phyloP scores from a whole-genome alignment of 2,888 invertebrate genomes.

The Orchesella flavescens region DNA sequence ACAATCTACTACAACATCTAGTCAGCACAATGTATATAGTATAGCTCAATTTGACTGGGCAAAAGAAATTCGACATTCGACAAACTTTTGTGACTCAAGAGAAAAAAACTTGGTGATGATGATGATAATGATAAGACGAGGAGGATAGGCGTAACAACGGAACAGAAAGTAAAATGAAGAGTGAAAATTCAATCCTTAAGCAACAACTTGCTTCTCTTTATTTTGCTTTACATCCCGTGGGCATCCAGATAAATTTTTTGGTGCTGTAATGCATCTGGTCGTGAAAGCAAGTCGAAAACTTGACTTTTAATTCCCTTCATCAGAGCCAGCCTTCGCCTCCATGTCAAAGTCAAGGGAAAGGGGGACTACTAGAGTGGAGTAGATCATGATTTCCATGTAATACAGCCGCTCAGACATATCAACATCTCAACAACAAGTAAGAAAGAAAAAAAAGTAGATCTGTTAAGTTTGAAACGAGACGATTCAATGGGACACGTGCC shows the following conservation, averaged over 20 bases:
- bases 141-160: too few relatives aligned
- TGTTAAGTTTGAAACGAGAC: conserved; percentile 7
- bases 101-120: too few relatives aligned
- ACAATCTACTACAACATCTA: too few relatives aligned
- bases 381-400: conserved; percentile 19
- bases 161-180: conserved; percentile 33
- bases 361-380: not conserved
- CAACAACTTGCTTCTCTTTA: conserved; percentile 7
- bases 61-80: too few relatives aligned
- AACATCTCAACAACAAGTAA: not conserved
- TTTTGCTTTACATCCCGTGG: not conserved
- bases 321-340: not conserved
- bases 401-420: too few relatives aligned
- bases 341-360: not conserved
- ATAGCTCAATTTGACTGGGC: too few relatives aligned
- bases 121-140: too few relatives aligned
- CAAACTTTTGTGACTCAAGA: not conserved
- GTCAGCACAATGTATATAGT: too few relatives aligned
- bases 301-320: conserved; percentile 43
- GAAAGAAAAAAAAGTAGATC: not conserved
- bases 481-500: conserved; percentile 39
- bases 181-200: not conserved
- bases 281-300: conserved; percentile 34
- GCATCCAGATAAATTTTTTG: not conserved
- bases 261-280: conserved; percentile 12